phyloP scores from a whole-genome alignment of 2,797 vertebrate genomes.

The Karalla daura region DNA sequence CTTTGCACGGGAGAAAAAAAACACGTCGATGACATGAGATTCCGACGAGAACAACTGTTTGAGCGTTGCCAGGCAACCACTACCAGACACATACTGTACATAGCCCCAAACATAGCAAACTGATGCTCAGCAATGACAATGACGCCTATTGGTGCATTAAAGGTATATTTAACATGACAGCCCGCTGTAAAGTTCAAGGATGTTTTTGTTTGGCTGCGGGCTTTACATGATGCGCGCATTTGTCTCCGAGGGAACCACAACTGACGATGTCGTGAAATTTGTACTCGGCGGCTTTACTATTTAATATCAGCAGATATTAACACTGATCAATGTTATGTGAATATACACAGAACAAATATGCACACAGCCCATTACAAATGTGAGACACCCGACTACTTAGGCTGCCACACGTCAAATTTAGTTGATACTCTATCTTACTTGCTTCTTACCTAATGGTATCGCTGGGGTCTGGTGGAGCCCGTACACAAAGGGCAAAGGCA shows the following conservation, averaged over 20 bases:
- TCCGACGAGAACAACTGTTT: conserved; percentile 68
- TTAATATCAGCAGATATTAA: background rate
- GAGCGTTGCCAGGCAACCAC: conserved; percentile 69
- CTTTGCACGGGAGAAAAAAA: conserved; percentile 38
- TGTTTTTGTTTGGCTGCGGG: conserved; percentile 30
- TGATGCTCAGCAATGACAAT: conserved; percentile 65
- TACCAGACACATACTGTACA: conserved; percentile 60
- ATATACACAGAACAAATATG: no score
- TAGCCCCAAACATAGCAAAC: conserved; percentile 62
- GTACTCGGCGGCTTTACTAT: background rate
- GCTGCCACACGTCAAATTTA: background rate
- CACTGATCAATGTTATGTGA: background rate
- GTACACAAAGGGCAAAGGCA: no score
- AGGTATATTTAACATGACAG: conserved; percentile 55
- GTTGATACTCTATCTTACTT: no score
- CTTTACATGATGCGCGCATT: conserved; percentile 13
- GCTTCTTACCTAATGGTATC: no score
- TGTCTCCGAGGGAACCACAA: background rate
- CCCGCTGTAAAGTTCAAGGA: conserved; percentile 55
- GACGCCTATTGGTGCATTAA: conserved; percentile 45
- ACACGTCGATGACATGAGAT: conserved; percentile 38
- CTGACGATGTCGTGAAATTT: background rate
- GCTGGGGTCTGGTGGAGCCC: no score
- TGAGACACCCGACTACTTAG: background rate
- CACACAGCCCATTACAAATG: background rate